Percentiles rank a stretch among this genome's conserved stretches.
Conservation (phyloP, 2,888 invertebrate genomes). For the Sceliomorpha sp. region DNA sequence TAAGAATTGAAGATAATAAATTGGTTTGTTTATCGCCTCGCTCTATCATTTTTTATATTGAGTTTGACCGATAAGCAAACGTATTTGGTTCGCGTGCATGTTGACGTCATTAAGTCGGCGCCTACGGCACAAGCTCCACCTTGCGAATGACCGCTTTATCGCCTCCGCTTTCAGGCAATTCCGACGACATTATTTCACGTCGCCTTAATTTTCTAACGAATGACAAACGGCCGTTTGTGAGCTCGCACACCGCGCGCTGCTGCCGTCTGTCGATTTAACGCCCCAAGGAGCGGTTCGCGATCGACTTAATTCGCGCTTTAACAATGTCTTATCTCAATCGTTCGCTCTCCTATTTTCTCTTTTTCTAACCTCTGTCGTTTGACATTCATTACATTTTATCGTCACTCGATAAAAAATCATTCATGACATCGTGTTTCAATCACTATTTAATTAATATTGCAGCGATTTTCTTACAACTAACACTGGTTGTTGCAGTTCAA, state of each 20-base stretch:
- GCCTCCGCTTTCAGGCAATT: conserved; percentile 29
- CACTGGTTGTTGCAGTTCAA: too few relatives aligned
- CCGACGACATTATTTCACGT: conserved; percentile 35
- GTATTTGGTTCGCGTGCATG: too few relatives aligned
- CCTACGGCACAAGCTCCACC: conserved; percentile 11
- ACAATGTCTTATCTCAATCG: conserved; percentile 30
- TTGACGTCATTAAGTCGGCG: too few relatives aligned
- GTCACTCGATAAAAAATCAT: too few relatives aligned
- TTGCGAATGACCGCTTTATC: conserved; percentile 35
- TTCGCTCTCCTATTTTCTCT: conserved; percentile 16
- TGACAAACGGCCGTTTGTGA: conserved; percentile 27
- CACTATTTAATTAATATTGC: too few relatives aligned
- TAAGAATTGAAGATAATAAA: too few relatives aligned
- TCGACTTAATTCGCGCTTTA: conserved; percentile 44
- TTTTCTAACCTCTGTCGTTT: not conserved
- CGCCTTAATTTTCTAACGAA: conserved; percentile 37
- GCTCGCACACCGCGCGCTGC: conserved; percentile 14
- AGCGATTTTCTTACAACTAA: too few relatives aligned
- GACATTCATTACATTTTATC: not conserved
- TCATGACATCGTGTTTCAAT: too few relatives aligned
- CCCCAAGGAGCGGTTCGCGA: conserved; percentile 40
- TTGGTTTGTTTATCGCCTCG: too few relatives aligned
- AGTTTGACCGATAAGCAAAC: too few relatives aligned
- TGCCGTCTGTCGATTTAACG: conserved; percentile 34
- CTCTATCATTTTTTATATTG: too few relatives aligned